Conservation (phyloP, 1,140 invertebrate species). For the Phymorhynchus buccinoides region DNA sequence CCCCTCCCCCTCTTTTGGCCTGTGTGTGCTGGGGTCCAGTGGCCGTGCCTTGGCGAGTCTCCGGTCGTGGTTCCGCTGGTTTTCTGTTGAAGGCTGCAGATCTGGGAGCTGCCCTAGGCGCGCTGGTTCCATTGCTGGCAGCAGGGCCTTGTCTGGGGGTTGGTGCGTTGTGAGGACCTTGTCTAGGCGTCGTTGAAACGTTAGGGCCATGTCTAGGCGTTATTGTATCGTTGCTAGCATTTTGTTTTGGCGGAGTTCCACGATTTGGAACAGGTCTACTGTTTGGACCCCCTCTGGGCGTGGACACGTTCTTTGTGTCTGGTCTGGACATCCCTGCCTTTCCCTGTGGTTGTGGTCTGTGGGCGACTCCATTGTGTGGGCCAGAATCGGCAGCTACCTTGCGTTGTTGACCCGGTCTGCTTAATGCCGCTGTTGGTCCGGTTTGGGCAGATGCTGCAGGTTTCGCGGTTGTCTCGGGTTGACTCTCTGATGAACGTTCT, state of each 20-base stretch:
- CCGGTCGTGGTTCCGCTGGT: background rate
- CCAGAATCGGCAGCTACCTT: background rate
- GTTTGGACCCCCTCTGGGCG: background rate
- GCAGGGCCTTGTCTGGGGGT: background rate
- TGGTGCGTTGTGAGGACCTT: background rate
- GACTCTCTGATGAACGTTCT: background rate
- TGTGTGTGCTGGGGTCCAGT: background rate
- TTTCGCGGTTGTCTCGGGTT: too few species aligned
- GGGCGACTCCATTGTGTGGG: background rate
- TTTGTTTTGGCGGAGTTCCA: too few species aligned
- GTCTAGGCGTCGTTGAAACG: background rate
- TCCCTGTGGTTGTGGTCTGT: too few species aligned
- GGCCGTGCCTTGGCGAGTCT: background rate
- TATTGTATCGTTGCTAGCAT: background rate
- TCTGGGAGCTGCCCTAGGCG: background rate
- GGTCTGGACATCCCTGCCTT: too few species aligned
- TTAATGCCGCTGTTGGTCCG: background rate
- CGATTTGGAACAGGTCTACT: background rate
- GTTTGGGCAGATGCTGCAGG: background rate
- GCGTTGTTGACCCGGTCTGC: background rate
- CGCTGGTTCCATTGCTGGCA: background rate
- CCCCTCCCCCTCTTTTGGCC: background rate
- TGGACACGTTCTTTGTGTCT: background rate
- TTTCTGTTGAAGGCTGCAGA: background rate
- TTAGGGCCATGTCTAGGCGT: background rate